Percentiles rank a stretch among this genome's conserved stretches.
These are phyloP conservation scores for Phylloscopus whistleri DNA, from an alignment of 2,113 vertebrate genomes.

Conservation along the genomic window DNA sequence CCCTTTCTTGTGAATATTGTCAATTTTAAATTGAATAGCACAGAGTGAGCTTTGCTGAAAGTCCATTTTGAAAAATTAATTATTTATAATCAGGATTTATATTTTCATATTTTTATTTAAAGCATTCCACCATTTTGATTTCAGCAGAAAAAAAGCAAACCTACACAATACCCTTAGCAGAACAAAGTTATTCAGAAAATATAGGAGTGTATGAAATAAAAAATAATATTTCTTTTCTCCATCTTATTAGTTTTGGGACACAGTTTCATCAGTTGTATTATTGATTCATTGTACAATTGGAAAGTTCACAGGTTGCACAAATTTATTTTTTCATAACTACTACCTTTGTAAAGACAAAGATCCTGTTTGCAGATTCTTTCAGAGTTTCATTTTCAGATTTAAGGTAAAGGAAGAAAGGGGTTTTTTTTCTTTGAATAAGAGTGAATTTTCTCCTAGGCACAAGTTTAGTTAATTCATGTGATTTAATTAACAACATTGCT, in stretches of 20 bases:
- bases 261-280: background rate
- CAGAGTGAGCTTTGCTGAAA: background rate
- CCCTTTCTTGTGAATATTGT: background rate
- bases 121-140: background rate
- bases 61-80: background rate
- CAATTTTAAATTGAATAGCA: background rate
- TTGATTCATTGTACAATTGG: background rate
- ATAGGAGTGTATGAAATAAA: background rate
- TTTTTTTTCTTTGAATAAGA: background rate
- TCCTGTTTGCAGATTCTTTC: background rate
- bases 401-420: background rate
- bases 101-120: background rate
- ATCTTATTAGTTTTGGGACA: background rate
- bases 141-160: background rate
- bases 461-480: background rate
- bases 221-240: background rate
- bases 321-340: background rate
- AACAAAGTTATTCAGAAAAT: background rate
- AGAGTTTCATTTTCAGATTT: background rate
- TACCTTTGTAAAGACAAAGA: background rate
- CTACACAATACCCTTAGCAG: background rate
- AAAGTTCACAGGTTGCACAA: background rate
- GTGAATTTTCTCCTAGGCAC: background rate
- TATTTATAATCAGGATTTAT: background rate
- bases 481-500: background rate